Evolutionary conservation across 2,797 vertebrate genomes (phyloP), one percentile per base, ranked within the genome.

Genomic region (Psittacula derbiana): DNA sequence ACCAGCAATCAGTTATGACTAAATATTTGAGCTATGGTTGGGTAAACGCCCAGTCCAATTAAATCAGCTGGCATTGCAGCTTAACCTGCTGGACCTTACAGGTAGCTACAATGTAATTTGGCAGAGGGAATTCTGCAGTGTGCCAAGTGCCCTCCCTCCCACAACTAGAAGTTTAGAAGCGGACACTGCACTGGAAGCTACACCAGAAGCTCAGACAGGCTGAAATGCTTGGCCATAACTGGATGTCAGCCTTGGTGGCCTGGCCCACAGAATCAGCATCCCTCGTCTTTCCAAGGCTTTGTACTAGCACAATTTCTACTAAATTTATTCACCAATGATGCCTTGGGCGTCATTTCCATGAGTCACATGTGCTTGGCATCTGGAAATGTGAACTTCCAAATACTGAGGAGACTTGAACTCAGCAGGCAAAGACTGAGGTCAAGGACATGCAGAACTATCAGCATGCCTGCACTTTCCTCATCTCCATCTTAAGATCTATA

Each of bases 241-340:
- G 27, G 40, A 46, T 41, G 30, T 28, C 3, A 4, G n/a, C 24
- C 47, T 38, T 19, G 0, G 11, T 5, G 21, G 11, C 28, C 40
- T 9, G 10, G 20, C 46, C 31, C 17, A 43, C 31, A 46, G 30
- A 52, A 60, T 21, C 40, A 36, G 44, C 7, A 14, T 16, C 28
- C 1, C 1, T 16, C 14, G 21, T 4, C 41, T 38, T 44, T 21
- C 16, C 33, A 52, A 75, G 11, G 24, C 64, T 58, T 75, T 33
- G 40, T 47, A 30, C 6, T 2, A 5, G 10, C 70, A 31, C 6
- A 0, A 0, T 12, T 44, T 24, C 25, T 33, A 27, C 36, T 0
- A 3, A 44, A 62, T 27, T 25, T 33, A 33, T 76, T 33, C 52
- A 43, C 44, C 44, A n/a, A 4, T 16, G 27, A 40, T 4, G 1